These are phyloP conservation scores for Melospiza melodia DNA, from an alignment of 2,113 vertebrate genomes.

Conservation along the genomic window DNA sequence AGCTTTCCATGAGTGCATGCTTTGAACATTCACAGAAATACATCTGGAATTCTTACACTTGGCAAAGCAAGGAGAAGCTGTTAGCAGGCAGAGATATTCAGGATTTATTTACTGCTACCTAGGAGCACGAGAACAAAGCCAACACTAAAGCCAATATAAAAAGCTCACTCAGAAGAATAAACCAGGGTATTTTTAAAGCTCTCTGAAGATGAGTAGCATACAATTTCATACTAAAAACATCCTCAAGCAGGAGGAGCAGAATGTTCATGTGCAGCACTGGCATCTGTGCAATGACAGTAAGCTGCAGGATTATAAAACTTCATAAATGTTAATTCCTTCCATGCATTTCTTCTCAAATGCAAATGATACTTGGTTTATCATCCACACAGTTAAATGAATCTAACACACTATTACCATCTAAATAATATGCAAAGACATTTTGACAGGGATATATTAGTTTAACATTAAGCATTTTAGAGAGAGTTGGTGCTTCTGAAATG, in stretches of 20 bases:
- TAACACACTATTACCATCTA: slow-evolving; percentile 23
- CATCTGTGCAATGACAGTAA: slow-evolving; percentile 23
- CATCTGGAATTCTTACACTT: neutral
- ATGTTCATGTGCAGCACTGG: neutral
- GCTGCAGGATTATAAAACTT: slow-evolving; percentile 41
- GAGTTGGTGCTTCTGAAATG: neutral
- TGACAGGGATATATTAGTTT: slow-evolving; percentile 42
- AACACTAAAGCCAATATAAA: neutral
- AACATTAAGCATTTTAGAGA: neutral
- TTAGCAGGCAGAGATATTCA: neutral
- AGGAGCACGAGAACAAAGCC: neutral
- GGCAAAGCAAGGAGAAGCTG: neutral
- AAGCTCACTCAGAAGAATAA: neutral
- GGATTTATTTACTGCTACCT: neutral
- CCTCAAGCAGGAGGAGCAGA: neutral
- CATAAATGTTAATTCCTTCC: slow-evolving; percentile 57
- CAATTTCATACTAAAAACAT: neutral
- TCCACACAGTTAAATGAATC: slow-evolving; percentile 28
- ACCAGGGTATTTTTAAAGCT: neutral
- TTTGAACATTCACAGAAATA: neutral
- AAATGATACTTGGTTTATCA: slow-evolving; percentile 30
- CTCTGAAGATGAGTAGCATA: neutral
- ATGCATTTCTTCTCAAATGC: slow-evolving; percentile 58
- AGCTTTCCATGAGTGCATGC: neutral
- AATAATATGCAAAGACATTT: slow-evolving; percentile 52